These are phyloP conservation scores for Coregonus clupeaformis DNA, from an alignment of 2,113 vertebrate species.

Conservation along the genomic window DNA sequence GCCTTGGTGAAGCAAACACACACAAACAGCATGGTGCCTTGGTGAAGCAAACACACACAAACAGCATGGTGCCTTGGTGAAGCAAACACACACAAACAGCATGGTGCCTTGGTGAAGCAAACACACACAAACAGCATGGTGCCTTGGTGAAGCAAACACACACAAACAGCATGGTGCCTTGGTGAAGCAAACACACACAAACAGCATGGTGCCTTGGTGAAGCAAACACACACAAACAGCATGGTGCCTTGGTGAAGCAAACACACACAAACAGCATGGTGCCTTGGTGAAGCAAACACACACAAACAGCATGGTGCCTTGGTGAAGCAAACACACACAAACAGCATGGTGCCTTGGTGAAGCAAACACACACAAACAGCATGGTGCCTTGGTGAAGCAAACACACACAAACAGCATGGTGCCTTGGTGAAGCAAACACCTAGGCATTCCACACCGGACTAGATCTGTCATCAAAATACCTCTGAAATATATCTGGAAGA, in stretches of 20 bases:
- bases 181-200: background rate
- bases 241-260: background rate
- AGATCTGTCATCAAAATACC: slow-evolving; percentile 13
- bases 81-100: slow-evolving; percentile 7
- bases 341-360: background rate
- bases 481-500: too few relatives aligned
- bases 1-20: background rate
- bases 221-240: slow-evolving; percentile 7
- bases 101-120: background rate
- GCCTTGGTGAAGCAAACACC: too few relatives aligned
- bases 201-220: background rate
- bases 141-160: background rate
- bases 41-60: background rate
- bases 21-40: background rate
- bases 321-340: background rate
- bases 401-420: slow-evolving; percentile 1
- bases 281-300: background rate
- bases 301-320: background rate
- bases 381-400: background rate
- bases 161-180: background rate
- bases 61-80: background rate
- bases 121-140: slow-evolving; percentile 1
- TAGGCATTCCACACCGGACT: background rate
- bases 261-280: slow-evolving; percentile 1
- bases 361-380: slow-evolving; percentile 7